A percentile compares a stretch with the other conserved stretches of the same genome.
Conservation (phyloP, 2,797 vertebrate genomes). For the Harpagifer antarcticus region DNA sequence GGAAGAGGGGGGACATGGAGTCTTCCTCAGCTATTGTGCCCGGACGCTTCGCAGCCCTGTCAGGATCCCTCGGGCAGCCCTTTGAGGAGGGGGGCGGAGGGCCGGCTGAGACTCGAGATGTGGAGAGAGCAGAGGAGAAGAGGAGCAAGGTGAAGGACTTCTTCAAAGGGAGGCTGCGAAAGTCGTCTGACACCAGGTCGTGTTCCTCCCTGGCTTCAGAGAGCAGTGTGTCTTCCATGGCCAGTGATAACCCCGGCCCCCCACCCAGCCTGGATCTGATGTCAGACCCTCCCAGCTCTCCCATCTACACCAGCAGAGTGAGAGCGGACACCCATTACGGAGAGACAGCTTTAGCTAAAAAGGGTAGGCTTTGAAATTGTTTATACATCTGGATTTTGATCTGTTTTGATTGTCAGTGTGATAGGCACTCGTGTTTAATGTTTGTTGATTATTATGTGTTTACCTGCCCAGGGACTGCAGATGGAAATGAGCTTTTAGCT, state of each 20-base stretch:
- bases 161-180: slow-evolving; percentile 91
- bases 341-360: slow-evolving; percentile 82
- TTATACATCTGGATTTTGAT: too few relatives aligned
- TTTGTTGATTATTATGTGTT: too few relatives aligned
- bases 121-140: slow-evolving; percentile 81
- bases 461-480: too few relatives aligned
- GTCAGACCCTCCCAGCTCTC: slow-evolving; percentile 84
- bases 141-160: slow-evolving; percentile 93
- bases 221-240: slow-evolving; percentile 90
- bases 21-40: slow-evolving; percentile 96
- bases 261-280: slow-evolving; percentile 82
- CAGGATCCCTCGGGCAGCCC: slow-evolving; percentile 76
- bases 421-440: too few relatives aligned
- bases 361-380: slow-evolving; percentile 70
- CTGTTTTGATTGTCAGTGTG: too few relatives aligned
- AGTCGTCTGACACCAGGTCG: slow-evolving; percentile 91
- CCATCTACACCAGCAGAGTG: slow-evolving; percentile 90
- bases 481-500: too few relatives aligned
- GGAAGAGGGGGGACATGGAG: slow-evolving; percentile 91
- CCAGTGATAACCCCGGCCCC: slow-evolving; percentile 86
- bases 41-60: slow-evolving; percentile 88
- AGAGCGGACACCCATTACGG: slow-evolving; percentile 85
- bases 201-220: slow-evolving; percentile 94
- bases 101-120: slow-evolving; percentile 70
- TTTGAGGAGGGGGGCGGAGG: slow-evolving; percentile 72